phyloP scores from a whole-genome alignment of 2,888 invertebrate genomes.

The Plagiodera versicolora region DNA sequence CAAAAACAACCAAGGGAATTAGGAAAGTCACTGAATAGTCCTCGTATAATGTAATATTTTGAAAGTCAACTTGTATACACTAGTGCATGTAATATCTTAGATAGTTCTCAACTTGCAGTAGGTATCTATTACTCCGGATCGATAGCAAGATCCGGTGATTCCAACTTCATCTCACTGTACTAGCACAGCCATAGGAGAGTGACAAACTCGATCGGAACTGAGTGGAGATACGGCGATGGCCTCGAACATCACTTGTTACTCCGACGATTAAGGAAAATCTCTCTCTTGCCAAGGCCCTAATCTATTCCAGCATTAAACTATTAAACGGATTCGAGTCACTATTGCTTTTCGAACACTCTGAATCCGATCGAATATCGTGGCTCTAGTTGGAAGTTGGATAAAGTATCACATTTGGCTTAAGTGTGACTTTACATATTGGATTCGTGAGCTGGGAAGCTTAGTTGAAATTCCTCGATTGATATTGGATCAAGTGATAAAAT shows the following conservation, averaged over 20 bases:
- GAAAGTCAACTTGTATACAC: too few species aligned
- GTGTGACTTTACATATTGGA: neutral
- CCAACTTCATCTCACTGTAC: too few species aligned
- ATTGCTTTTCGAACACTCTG: slow-evolving; percentile 28
- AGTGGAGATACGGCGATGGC: slow-evolving; percentile 34
- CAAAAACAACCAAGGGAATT: too few species aligned
- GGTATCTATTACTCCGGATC: too few species aligned
- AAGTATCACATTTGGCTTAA: neutral
- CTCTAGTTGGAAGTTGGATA: neutral
- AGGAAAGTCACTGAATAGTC: too few species aligned
- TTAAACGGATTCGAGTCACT: slow-evolving; percentile 42
- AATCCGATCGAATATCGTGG: neutral
- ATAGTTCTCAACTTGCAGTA: too few species aligned
- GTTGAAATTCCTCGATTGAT: neutral
- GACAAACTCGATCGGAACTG: slow-evolving; percentile 33
- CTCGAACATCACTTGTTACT: slow-evolving; percentile 49
- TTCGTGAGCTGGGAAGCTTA: neutral
- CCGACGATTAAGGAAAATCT: slow-evolving; percentile 41
- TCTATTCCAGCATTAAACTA: slow-evolving; percentile 50
- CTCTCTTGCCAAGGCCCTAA: slow-evolving; percentile 43
- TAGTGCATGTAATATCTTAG: too few species aligned
- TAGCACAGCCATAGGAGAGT: slow-evolving; percentile 36
- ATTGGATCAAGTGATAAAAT: neutral
- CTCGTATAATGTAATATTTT: too few species aligned
- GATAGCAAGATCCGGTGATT: too few species aligned